phyloP scores from a whole-genome alignment of 2,888 invertebrate species.

The Argyresthia albistria region DNA sequence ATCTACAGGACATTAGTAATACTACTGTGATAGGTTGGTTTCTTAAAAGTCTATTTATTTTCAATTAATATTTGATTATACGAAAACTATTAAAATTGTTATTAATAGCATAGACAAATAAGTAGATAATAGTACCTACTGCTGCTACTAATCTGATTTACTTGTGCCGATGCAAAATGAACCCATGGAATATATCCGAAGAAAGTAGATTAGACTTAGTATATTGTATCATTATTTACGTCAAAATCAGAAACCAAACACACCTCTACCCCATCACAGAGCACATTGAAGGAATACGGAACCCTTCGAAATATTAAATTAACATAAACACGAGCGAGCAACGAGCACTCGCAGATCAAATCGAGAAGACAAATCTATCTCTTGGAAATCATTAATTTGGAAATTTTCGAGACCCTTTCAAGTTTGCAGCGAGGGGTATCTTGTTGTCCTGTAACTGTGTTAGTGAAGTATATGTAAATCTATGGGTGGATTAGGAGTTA shows the following conservation, averaged over 20 bases:
- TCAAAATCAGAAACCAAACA: not conserved
- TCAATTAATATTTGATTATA: no score
- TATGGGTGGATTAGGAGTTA: not conserved
- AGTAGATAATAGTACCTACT: no score
- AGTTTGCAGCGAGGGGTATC: not conserved
- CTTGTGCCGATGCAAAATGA: no score
- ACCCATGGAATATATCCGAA: no score
- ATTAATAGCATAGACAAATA: no score
- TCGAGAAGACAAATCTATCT: slow-evolving; percentile 55
- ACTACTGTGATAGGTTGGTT: no score
- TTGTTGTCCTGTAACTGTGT: slow-evolving; percentile 4
- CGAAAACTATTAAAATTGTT: no score
- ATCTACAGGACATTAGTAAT: not conserved
- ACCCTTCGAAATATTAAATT: slow-evolving; percentile 53
- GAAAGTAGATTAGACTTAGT: no score
- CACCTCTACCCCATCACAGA: slow-evolving; percentile 5
- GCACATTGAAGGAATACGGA: slow-evolving; percentile 13
- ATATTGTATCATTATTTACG: not conserved
- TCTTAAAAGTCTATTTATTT: no score
- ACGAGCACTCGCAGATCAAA: slow-evolving; percentile 43
- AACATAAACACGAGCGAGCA: slow-evolving; percentile 51
- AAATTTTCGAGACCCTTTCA: slow-evolving; percentile 16
- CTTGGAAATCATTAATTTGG: slow-evolving; percentile 60
- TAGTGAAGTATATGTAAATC: slow-evolving; percentile 1
- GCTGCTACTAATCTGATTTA: no score